Evolutionary conservation across 2,888 invertebrate genomes (phyloP).

Genomic region (Polylopha cassiicola): DNA sequence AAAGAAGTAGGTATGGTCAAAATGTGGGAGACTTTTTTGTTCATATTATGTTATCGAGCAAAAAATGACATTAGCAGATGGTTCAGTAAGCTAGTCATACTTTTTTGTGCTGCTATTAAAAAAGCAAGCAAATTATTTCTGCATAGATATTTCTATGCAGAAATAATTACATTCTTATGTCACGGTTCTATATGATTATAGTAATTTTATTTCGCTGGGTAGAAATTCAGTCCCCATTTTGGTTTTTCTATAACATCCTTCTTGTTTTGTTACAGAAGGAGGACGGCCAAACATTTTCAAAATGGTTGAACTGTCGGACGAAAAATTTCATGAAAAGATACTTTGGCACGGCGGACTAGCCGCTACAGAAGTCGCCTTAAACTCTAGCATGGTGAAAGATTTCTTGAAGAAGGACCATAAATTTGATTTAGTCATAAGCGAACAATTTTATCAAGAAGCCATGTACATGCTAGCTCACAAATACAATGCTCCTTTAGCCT

Average conservation of each 20-base stretch:
- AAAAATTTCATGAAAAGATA: slow-evolving; percentile 51
- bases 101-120: no score
- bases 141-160: no score
- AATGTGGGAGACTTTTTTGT: no score
- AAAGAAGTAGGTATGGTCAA: no score
- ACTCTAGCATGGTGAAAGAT: slow-evolving; percentile 46
- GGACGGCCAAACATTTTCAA: slow-evolving; percentile 60
- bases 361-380: slow-evolving; percentile 52
- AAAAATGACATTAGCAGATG: no score
- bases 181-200: no score
- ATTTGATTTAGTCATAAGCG: slow-evolving; percentile 68
- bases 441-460: slow-evolving; percentile 70
- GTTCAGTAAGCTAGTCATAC: no score
- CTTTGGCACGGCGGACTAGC: slow-evolving; percentile 56
- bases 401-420: slow-evolving; percentile 49
- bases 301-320: slow-evolving; percentile 53
- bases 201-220: no score
- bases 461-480: slow-evolving; percentile 61
- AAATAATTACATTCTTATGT: no score
- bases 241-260: slow-evolving; percentile 4
- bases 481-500: slow-evolving; percentile 57
- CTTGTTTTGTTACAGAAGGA: slow-evolving; percentile 44
- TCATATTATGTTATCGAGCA: no score
- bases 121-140: no score
- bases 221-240: no score